A percentile compares a stretch with the other conserved stretches of the same genome.
Evolutionary conservation across 1,140 invertebrate species (phyloP).

Genomic region (Dermatophagoides farinae): DNA sequence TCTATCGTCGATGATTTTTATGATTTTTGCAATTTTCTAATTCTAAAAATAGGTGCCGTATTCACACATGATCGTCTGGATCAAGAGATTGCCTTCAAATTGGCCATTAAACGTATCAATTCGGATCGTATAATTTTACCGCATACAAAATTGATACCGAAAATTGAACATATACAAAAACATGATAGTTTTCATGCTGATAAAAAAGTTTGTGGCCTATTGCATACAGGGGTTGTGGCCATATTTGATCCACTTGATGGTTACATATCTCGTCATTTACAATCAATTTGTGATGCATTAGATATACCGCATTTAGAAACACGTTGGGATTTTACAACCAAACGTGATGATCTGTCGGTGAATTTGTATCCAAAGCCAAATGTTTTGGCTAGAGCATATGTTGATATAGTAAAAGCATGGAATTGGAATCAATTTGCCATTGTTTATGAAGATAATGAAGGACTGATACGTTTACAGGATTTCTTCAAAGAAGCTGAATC

Average conservation of each 20-base stretch:
- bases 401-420: slow-evolving; percentile 25
- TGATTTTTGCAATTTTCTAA: no score
- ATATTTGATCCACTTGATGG: slow-evolving; percentile 59
- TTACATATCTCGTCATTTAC: slow-evolving; percentile 50
- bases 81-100: slow-evolving; percentile 68
- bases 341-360: slow-evolving; percentile 39
- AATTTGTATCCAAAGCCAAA: slow-evolving; percentile 51
- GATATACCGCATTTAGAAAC: slow-evolving; percentile 67
- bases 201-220: slow-evolving; percentile 44
- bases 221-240: slow-evolving; percentile 41
- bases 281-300: slow-evolving; percentile 63
- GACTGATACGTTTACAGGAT: slow-evolving; percentile 20
- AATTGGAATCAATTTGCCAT: slow-evolving; percentile 29
- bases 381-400: slow-evolving; percentile 25
- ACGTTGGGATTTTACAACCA: slow-evolving; percentile 37
- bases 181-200: slow-evolving; percentile 79
- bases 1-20: no score
- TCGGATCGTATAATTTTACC: slow-evolving; percentile 41
- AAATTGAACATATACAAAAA: slow-evolving; percentile 64
- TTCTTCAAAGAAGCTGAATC: slow-evolving; percentile 21
- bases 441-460: slow-evolving; percentile 34
- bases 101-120: slow-evolving; percentile 74
- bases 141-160: slow-evolving; percentile 52
- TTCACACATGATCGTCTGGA: slow-evolving; percentile 62
- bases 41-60: slow-evolving; percentile 44